Conservation (phyloP, 2,797 vertebrate species). For the Phaenicophaeus curvirostris region DNA sequence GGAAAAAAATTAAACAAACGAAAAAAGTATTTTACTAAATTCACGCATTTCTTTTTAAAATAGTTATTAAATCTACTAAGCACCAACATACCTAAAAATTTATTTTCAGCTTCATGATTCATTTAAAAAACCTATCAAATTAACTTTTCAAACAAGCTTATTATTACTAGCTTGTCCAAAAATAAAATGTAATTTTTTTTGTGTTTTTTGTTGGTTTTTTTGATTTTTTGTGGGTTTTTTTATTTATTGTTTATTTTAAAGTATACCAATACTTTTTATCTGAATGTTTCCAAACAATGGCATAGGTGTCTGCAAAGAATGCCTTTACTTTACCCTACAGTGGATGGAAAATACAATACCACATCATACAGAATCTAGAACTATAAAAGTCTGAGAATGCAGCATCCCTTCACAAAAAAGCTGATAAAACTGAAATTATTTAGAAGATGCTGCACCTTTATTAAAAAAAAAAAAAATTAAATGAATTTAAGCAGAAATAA, state of each 20-base stretch:
- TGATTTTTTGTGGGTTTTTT: not conserved
- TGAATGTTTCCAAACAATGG: conserved; percentile 77
- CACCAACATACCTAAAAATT: conserved; percentile 84
- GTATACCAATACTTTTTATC: conserved; percentile 71
- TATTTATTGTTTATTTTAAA: conserved; percentile 44
- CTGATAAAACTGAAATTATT: conserved; percentile 83
- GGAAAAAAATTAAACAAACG: conserved; percentile 71
- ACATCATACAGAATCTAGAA: conserved; percentile 75
- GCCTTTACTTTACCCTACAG: conserved; percentile 72
- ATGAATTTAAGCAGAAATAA: conserved; percentile 86
- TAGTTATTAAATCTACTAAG: conserved; percentile 89
- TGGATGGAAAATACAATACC: conserved; percentile 75
- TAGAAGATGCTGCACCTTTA: conserved; percentile 82
- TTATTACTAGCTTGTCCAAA: conserved; percentile 78
- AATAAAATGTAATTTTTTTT: conserved; percentile 68
- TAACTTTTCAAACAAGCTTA: conserved; percentile 82
- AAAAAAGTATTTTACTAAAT: conserved; percentile 80
- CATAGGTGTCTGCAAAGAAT: conserved; percentile 75
- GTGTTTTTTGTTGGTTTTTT: not conserved
- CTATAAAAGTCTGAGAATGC: conserved; percentile 78
- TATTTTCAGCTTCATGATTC: conserved; percentile 83
- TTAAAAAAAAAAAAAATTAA: conserved; percentile 80
- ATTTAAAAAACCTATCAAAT: conserved; percentile 82
- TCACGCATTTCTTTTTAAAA: conserved; percentile 83
- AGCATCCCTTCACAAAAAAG: conserved; percentile 80